Evolutionary conservation across 2,113 vertebrate species (phyloP), one percentile per base, ranked within the genome.

Genomic region (Holacanthus passer): DNA sequence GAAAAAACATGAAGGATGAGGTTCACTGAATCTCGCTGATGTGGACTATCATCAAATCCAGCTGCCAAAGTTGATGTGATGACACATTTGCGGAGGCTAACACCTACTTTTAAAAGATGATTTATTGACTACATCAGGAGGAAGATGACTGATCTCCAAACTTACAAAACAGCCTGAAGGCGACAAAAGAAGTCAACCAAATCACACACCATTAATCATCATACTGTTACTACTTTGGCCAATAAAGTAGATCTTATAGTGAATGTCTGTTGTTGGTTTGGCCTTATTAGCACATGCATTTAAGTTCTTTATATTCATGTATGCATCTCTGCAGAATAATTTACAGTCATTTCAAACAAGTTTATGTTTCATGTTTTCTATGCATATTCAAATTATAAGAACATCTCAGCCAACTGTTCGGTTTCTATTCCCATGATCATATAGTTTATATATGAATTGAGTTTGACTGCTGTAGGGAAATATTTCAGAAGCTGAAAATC

Each of bases 391-490:
- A 64, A 35, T 76, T 8, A 77, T 8, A 41, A 55, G 17, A 73
- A 22, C 32, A 50, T 81, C 56, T 59, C 56, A n/a, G 17, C 39
- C 7, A n/a, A 50, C 16, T 29, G 32, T 58, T 56, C 59, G 19
- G 41, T 72, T 83, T 53, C n/a, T 11, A 41, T 66, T 69, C 41
- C 58, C 43, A 65, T 71, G 63, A 82, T 69, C 14, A 80, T 58
- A 29, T 13, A 48, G 60, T 58, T 37, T 35, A 64, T 50, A 65
- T 58, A 9, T 41, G 19, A 58, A 50, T 29, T 73, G 3, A 62
- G 35, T 71, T 56, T 8, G 12, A 48, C 22, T 73, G 22, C 22
- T 45, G 32, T 13, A 22, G 5, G 31, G 32, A 64, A 70, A 31
- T 24, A 45, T 53, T 62, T 68, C 22, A 45, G 37, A 56, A 68